Percentiles rank a stretch among this genome's conserved stretches.
Evolutionary conservation across 2,113 vertebrate genomes (phyloP).

Genomic region (Pomatostomus ruficeps): DNA sequence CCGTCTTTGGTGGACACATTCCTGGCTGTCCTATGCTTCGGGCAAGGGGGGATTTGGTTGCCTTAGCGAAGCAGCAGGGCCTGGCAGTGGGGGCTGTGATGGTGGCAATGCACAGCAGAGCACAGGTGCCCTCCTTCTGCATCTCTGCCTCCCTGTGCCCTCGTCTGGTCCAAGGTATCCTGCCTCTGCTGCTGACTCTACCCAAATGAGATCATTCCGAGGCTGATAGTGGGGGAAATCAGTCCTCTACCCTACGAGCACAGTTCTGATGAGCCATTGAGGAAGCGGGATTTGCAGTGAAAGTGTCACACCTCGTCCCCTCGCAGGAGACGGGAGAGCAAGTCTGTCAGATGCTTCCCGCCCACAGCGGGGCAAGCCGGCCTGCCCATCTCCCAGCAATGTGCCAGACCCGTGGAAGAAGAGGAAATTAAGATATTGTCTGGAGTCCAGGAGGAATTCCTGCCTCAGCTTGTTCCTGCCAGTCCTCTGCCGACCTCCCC

Average conservation of each 20-base stretch:
- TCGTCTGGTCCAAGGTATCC: not conserved
- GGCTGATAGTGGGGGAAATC: not conserved
- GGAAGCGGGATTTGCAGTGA: not conserved
- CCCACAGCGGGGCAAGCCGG: rapidly evolving
- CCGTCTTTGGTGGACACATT: not conserved
- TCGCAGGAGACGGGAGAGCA: rapidly evolving
- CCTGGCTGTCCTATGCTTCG: not conserved
- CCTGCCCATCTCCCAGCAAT: not conserved
- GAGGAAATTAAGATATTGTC: slow-evolving; percentile 43
- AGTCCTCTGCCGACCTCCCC: not conserved
- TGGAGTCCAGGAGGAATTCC: slow-evolving; percentile 49
- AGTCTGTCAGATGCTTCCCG: not conserved
- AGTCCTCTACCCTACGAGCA: not conserved
- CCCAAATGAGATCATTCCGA: not conserved
- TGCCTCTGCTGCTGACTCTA: not conserved
- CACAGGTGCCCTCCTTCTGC: not conserved
- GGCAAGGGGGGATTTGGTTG: not conserved
- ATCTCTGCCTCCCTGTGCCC: not conserved
- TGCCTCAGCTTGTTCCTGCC: slow-evolving; percentile 11
- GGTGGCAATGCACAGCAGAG: not conserved
- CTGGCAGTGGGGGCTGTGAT: rapidly evolving
- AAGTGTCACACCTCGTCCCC: not conserved
- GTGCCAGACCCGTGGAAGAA: slow-evolving; percentile 36
- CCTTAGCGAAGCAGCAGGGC: not conserved
- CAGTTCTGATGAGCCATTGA: rapidly evolving